A percentile compares a stretch with the other conserved stretches of the same genome.
Evolutionary conservation across 2,888 invertebrate species (phyloP).

Genomic region (Gasteruption jaculator): DNA sequence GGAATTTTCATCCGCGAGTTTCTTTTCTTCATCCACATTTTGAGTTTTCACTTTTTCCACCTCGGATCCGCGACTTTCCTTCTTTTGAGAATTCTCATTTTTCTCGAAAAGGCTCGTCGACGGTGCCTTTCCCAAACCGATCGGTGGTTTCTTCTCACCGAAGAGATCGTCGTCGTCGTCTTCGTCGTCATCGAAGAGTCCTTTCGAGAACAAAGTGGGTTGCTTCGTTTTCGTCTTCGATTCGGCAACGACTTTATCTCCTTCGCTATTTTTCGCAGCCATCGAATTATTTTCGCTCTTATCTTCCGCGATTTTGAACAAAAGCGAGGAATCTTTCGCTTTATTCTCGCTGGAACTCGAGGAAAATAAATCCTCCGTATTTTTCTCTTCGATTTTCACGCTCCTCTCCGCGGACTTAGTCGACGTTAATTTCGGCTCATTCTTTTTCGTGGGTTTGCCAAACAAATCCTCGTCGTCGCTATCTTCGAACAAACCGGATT

Average conservation of each 20-base stretch:
- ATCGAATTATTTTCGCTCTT: background rate
- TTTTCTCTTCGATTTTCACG: too few relatives aligned
- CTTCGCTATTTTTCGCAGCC: background rate
- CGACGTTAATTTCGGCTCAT: too few relatives aligned
- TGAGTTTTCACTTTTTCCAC: constrained; percentile 15
- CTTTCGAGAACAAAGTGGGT: too few relatives aligned
- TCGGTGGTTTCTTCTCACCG: constrained; percentile 19
- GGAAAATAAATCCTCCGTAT: too few relatives aligned
- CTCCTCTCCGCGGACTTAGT: too few relatives aligned
- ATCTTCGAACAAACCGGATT: constrained; percentile 34
- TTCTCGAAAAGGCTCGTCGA: background rate
- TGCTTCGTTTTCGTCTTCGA: too few relatives aligned
- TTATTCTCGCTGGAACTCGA: too few relatives aligned
- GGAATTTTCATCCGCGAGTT: background rate
- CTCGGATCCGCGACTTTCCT: constrained; percentile 2
- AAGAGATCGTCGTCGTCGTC: constrained; percentile 36
- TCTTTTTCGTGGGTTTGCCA: constrained; percentile 15
- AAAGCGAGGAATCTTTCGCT: too few relatives aligned
- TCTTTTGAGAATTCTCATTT: background rate
- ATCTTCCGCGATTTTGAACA: background rate
- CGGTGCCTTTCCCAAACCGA: constrained; percentile 3
- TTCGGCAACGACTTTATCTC: too few relatives aligned
- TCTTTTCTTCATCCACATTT: background rate
- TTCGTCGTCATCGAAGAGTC: constrained; percentile 19
- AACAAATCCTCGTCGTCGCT: constrained; percentile 31